Conservation (phyloP, 2,888 invertebrate genomes). For the Drosophila fulvimacula region DNA sequence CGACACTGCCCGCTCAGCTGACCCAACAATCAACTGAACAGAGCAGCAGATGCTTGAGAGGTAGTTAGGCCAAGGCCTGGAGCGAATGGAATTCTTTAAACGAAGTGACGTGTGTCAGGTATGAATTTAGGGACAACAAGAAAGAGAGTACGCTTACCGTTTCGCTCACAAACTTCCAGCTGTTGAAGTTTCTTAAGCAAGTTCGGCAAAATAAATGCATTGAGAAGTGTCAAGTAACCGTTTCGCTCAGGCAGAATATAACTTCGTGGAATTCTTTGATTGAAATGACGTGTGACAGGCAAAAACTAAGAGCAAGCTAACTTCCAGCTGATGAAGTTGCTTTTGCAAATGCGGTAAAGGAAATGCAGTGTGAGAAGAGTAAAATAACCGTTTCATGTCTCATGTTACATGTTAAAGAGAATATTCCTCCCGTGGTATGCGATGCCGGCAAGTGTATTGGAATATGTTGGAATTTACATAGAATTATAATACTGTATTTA, state of each 20-base stretch:
- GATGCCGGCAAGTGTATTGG: neutral
- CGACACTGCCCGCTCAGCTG: slow-evolving; percentile 12
- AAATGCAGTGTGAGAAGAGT: neutral
- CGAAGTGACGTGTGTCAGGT: neutral
- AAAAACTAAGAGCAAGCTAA: no score
- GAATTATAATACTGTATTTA: neutral
- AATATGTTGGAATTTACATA: neutral
- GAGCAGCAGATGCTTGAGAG: neutral
- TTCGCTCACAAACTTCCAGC: no score
- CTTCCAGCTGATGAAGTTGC: neutral
- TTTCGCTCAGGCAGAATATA: no score
- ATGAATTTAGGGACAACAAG: neutral
- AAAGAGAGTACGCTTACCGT: neutral
- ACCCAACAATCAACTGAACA: slow-evolving; percentile 26
- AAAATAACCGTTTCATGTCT: neutral
- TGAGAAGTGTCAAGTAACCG: neutral
- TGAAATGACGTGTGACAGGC: neutral
- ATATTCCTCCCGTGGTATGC: neutral
- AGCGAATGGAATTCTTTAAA: slow-evolving; percentile 1
- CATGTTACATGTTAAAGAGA: neutral
- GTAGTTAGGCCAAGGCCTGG: slow-evolving; percentile 7
- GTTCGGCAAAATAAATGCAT: no score
- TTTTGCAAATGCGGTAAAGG: neutral
- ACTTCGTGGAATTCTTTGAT: slow-evolving; percentile 4
- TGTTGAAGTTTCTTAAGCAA: no score